Conservation (phyloP, 2,113 vertebrate species). For the Xiphias gladius region DNA sequence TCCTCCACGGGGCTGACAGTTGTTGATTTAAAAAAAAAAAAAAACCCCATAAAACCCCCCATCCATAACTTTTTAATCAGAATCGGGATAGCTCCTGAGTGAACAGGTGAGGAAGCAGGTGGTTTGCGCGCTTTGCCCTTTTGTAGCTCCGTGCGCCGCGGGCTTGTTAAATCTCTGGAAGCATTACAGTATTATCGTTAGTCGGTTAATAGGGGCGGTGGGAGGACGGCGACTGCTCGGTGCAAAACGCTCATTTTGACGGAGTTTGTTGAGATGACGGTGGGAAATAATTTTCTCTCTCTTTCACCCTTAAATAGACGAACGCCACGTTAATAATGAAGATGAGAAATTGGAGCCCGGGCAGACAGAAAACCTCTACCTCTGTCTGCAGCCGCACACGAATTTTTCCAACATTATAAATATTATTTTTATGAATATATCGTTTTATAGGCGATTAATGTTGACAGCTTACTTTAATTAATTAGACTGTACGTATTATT, state of each 20-base stretch:
- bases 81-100: slow-evolving; percentile 18
- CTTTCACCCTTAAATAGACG: not conserved
- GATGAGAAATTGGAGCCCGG: not conserved
- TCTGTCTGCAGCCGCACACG: not conserved
- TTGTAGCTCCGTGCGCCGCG: slow-evolving; percentile 9
- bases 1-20: slow-evolving; percentile 45
- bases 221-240: not conserved
- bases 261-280: not conserved
- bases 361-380: not conserved
- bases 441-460: not conserved
- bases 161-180: slow-evolving; percentile 30
- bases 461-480: not conserved
- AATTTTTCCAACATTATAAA: not conserved
- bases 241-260: not conserved
- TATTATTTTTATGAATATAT: not conserved
- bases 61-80: slow-evolving; percentile 44
- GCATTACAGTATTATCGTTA: slow-evolving; percentile 14
- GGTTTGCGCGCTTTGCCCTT: slow-evolving; percentile 52
- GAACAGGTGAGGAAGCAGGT: slow-evolving; percentile 75
- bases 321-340: not conserved
- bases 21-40: slow-evolving; percentile 49
- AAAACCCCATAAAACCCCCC: not conserved
- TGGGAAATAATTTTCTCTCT: not conserved
- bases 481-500: not conserved
- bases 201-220: slow-evolving; percentile 1